Evolutionary conservation across 2,113 vertebrate species (phyloP).

Genomic region (Myotis davidii): DNA sequence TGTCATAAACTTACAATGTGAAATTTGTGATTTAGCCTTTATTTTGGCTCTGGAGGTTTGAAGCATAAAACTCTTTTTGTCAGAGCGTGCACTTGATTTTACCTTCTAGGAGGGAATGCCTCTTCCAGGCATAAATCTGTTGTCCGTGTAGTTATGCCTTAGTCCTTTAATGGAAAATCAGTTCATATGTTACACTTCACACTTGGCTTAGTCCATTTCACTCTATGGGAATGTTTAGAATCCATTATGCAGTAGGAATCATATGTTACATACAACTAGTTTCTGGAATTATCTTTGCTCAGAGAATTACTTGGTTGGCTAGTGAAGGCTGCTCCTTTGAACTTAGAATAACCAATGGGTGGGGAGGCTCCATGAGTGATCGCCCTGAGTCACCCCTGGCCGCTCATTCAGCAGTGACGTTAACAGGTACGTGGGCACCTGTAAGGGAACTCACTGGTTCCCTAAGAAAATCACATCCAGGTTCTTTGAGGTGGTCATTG

Average conservation of each 20-base stretch:
- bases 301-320: conserved; percentile 73
- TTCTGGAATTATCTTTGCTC: conserved; percentile 74
- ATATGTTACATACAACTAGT: conserved; percentile 69
- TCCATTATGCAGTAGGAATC: conserved; percentile 65
- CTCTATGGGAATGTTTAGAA: conserved; percentile 71
- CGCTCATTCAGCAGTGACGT: fast-evolving
- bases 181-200: conserved; percentile 74
- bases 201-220: conserved; percentile 67
- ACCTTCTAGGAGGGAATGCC: not conserved
- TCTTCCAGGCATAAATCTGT: conserved; percentile 53
- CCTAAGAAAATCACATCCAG: not conserved
- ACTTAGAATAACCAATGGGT: conserved; percentile 30
- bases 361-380: not conserved
- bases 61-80: conserved; percentile 5
- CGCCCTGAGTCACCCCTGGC: not conserved
- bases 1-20: not conserved
- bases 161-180: conserved; percentile 68
- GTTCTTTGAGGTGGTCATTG: not conserved
- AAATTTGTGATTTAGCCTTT: conserved; percentile 31
- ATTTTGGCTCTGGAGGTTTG: conserved; percentile 30
- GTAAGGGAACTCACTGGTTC: not conserved
- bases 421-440: not conserved
- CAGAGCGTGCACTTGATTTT: not conserved
- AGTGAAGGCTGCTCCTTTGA: conserved; percentile 59
- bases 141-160: conserved; percentile 40